Evolutionary conservation across 2,888 invertebrate genomes (phyloP).

Genomic region (Caradrina clavipalpis): DNA sequence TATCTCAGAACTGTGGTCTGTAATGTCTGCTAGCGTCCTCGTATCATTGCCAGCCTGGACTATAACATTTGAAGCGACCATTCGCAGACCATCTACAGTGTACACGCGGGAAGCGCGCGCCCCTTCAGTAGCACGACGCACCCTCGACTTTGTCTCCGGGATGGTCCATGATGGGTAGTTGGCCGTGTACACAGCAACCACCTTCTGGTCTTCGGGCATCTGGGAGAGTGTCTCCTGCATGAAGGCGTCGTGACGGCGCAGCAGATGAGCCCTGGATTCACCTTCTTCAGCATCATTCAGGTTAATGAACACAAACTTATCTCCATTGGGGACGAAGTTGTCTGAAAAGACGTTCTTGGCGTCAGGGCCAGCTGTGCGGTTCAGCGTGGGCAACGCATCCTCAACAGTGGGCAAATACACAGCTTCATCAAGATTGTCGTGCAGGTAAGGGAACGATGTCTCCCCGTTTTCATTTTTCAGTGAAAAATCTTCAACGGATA

Average conservation of each 20-base stretch:
- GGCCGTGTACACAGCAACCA: conserved; percentile 91
- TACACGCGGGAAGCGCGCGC: conserved; percentile 4
- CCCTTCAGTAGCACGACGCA: conserved; percentile 74
- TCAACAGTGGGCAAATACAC: conserved; percentile 92
- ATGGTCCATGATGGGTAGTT: conserved; percentile 88
- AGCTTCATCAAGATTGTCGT: conserved; percentile 74
- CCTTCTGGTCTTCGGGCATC: conserved; percentile 82
- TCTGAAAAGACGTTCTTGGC: conserved; percentile 79
- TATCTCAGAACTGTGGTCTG: conserved; percentile 32
- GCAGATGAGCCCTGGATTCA: conserved; percentile 89
- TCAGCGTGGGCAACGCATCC: conserved; percentile 90
- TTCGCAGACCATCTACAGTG: conserved; percentile 68
- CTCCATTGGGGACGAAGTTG: conserved; percentile 78
- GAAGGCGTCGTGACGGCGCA: conserved; percentile 91
- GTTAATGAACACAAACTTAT: conserved; percentile 89
- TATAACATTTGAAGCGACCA: conserved; percentile 68
- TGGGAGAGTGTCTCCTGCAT: conserved; percentile 90
- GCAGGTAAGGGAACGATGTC: conserved; percentile 82
- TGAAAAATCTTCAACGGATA: conserved; percentile 92
- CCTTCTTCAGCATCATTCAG: conserved; percentile 91
- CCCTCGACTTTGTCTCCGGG: conserved; percentile 71
- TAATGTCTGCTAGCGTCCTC: neutral
- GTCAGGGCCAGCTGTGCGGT: conserved; percentile 84
- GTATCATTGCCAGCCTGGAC: conserved; percentile 44
- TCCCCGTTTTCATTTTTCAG: conserved; percentile 83